A percentile compares a stretch with the other conserved stretches of the same genome.
phyloP scores from a whole-genome alignment of 2,888 invertebrate species.

The Tillus elongatus region DNA sequence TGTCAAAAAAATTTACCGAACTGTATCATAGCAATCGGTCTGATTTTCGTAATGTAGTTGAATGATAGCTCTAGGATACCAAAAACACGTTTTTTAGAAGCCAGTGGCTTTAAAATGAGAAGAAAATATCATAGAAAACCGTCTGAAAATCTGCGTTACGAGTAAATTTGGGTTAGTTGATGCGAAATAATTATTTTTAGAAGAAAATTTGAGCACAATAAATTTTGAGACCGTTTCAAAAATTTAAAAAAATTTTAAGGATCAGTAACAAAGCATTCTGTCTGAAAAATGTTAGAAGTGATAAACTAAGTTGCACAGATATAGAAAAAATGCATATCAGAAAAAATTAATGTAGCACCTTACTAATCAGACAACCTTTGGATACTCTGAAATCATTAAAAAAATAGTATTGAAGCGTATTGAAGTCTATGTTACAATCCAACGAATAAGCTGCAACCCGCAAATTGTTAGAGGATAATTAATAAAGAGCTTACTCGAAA shows the following conservation, averaged over 20 bases:
- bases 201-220: not conserved
- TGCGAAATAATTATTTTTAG: not conserved
- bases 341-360: too few relatives aligned
- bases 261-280: constrained; percentile 1
- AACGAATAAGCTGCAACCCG: too few relatives aligned
- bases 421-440: too few relatives aligned
- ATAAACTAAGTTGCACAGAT: not conserved
- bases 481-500: too few relatives aligned
- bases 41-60: too few relatives aligned
- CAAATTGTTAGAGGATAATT: too few relatives aligned
- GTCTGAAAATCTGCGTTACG: constrained; percentile 1
- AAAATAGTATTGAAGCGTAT: too few relatives aligned
- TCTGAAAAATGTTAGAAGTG: constrained; percentile 1
- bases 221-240: constrained; percentile 3
- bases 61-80: constrained; percentile 2
- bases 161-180: too few relatives aligned
- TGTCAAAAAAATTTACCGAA: constrained; percentile 2
- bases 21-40: constrained; percentile 1
- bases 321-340: too few relatives aligned
- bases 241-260: not conserved
- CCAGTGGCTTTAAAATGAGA: constrained; percentile 1
- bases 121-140: not conserved
- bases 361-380: too few relatives aligned
- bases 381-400: too few relatives aligned
- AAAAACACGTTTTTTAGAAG: constrained; percentile 1